Evolutionary conservation across 1,140 invertebrate species (phyloP).

Genomic region (Papilio glaucus): DNA sequence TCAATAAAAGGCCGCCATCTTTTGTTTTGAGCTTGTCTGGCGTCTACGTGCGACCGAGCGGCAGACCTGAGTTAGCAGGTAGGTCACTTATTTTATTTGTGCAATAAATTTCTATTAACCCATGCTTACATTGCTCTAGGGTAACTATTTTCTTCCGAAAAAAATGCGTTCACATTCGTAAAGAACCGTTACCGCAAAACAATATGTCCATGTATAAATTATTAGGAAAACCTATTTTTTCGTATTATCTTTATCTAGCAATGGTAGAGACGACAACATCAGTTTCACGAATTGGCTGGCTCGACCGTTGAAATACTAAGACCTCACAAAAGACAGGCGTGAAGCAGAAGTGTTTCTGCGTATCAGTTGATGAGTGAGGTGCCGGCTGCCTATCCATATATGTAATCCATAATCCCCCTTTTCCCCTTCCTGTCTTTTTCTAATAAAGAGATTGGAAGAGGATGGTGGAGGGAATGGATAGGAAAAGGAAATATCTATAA

Average conservation of each 20-base stretch:
- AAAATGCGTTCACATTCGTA: constrained; percentile 22
- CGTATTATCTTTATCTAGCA: constrained; percentile 54
- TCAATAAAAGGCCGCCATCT: background rate
- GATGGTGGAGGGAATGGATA: too few relatives aligned
- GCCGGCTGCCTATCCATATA: too few relatives aligned
- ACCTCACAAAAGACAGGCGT: too few relatives aligned
- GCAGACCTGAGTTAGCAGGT: constrained; percentile 22
- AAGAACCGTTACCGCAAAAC: constrained; percentile 18
- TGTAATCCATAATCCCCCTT: too few relatives aligned
- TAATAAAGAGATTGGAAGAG: too few relatives aligned
- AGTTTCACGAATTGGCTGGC: too few relatives aligned
- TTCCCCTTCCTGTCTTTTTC: too few relatives aligned
- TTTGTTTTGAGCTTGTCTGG: constrained; percentile 18
- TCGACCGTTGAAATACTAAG: too few relatives aligned
- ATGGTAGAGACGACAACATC: too few relatives aligned
- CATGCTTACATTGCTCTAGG: constrained; percentile 7
- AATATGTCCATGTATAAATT: background rate
- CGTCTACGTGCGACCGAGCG: background rate
- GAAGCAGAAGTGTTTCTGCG: too few relatives aligned
- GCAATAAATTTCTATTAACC: constrained; percentile 29
- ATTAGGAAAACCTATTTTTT: constrained; percentile 11
- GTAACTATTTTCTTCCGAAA: constrained; percentile 15
- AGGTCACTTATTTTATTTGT: constrained; percentile 35
- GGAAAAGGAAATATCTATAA: too few relatives aligned
- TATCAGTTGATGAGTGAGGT: too few relatives aligned